phyloP scores from a whole-genome alignment of 2,888 invertebrate genomes.

The Eupithecia inturbata region DNA sequence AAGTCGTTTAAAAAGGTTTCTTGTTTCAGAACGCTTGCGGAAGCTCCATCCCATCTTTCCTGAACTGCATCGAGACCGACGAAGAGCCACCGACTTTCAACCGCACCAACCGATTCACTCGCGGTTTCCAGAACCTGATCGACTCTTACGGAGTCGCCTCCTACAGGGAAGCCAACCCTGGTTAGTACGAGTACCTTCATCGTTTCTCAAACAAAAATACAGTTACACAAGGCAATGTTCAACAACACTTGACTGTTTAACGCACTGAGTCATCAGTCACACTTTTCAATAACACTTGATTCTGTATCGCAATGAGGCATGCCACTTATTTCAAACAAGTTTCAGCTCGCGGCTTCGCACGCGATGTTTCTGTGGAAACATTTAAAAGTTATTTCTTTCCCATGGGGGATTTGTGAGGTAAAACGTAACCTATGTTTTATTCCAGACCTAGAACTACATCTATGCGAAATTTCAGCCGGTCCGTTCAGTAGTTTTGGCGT shows the following conservation, averaged over 20 bases:
- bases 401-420: too few relatives aligned
- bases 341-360: too few relatives aligned
- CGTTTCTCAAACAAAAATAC: neutral
- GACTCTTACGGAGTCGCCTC: conserved; percentile 96
- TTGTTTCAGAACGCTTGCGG: conserved; percentile 86
- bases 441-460: too few relatives aligned
- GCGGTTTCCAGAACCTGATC: conserved; percentile 96
- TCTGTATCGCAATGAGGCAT: neutral
- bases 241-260: neutral
- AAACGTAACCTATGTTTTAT: too few relatives aligned
- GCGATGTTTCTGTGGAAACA: too few relatives aligned
- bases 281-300: neutral
- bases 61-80: conserved; percentile 92
- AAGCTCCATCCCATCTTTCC: conserved; percentile 95
- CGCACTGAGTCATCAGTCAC: neutral
- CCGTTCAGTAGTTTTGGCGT: too few relatives aligned
- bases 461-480: too few relatives aligned
- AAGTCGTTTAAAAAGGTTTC: neutral
- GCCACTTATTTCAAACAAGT: too few relatives aligned
- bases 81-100: conserved; percentile 96
- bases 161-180: conserved; percentile 96
- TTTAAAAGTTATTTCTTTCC: too few relatives aligned
- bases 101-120: conserved; percentile 95
- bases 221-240: neutral
- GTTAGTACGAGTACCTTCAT: conserved; percentile 65